Conservation (phyloP, 2,797 vertebrate species). For the Spinibarbus caldwelli region DNA sequence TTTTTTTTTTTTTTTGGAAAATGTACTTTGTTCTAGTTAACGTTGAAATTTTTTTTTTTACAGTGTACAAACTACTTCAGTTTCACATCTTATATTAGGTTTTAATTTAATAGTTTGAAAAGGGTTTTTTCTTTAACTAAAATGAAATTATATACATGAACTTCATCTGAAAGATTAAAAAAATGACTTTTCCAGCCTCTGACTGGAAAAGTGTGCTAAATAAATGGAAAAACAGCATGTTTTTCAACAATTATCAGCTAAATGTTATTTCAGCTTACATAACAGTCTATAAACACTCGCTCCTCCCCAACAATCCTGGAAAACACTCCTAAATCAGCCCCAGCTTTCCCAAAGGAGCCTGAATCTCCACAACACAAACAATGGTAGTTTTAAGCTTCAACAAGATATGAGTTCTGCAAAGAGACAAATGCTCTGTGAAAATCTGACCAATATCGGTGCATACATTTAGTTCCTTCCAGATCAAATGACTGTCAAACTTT, state of each 20-base stretch:
- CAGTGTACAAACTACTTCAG: background rate
- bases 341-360: background rate
- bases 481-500: background rate
- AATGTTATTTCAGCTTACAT: background rate
- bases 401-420: background rate
- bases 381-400: background rate
- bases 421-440: background rate
- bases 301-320: background rate
- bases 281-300: background rate
- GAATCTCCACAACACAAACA: background rate
- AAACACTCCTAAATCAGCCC: background rate
- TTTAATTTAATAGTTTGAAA: background rate
- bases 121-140: background rate
- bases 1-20: too few species aligned
- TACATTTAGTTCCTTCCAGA: too few species aligned
- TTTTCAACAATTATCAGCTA: background rate
- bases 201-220: background rate
- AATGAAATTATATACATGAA: background rate
- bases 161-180: background rate
- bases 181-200: background rate
- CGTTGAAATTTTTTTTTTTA: too few species aligned
- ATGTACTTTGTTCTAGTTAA: too few species aligned
- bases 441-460: background rate
- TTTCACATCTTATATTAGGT: background rate
- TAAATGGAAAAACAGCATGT: background rate